Conservation (phyloP, 92 coral and sea anemone genomes). For the Actinernus sp. region DNA sequence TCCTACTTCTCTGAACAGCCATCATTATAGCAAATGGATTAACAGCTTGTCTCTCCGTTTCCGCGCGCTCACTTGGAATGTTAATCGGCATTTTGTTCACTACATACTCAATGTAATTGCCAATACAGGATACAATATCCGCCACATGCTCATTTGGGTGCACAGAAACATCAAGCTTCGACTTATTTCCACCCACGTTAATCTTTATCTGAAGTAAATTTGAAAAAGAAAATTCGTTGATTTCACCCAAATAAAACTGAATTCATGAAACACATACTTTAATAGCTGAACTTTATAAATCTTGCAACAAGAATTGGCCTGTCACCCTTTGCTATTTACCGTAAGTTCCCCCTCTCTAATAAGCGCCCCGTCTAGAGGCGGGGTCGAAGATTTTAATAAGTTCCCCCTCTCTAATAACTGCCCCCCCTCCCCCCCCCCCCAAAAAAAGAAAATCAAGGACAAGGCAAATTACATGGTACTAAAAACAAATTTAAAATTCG, state of each 20-base stretch:
- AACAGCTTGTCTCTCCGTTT: neutral
- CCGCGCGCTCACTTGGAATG: neutral
- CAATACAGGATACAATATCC: slow-evolving; percentile 18
- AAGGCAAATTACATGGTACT: slow-evolving; percentile 4
- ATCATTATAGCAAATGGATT: slow-evolving; percentile 23
- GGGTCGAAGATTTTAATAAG: slow-evolving; percentile 4
- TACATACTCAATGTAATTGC: slow-evolving; percentile 14
- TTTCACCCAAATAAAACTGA: neutral
- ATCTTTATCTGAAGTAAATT: no score
- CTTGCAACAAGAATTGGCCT: slow-evolving; percentile 4
- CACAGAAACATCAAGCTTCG: slow-evolving; percentile 23
- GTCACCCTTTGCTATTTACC: slow-evolving; percentile 7
- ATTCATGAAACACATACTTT: slow-evolving; percentile 4
- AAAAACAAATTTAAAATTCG: neutral
- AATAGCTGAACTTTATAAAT: neutral
- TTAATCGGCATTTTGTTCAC: slow-evolving; percentile 14
- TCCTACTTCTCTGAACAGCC: slow-evolving; percentile 29
- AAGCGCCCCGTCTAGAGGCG: slow-evolving; percentile 6
- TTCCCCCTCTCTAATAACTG: slow-evolving; percentile 5
- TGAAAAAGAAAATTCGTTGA: no score
- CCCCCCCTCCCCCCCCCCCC: no score
- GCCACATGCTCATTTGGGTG: slow-evolving; percentile 21
- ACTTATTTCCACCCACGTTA: slow-evolving; percentile 26
- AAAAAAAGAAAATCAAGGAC: no score
- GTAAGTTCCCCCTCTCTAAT: slow-evolving; percentile 2